Base-by-base conservation (phyloP, 2,797 vertebrate species). In the Alfaro cultratus region DNA sequence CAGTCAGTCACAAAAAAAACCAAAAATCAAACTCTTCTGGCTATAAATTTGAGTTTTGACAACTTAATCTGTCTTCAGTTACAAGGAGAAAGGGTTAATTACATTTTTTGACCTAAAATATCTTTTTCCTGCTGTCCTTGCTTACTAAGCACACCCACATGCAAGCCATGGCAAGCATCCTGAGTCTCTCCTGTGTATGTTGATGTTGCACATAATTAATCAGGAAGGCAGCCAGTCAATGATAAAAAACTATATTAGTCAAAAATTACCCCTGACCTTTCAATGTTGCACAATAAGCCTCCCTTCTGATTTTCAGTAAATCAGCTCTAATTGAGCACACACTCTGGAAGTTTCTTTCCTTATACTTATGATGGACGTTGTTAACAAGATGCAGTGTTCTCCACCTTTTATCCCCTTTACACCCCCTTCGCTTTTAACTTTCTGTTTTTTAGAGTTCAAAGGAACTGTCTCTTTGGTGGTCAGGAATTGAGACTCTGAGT, bases 191-290 rank as follows among this genome's bases (percentile, higher is more conserved):
- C 80, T 82, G 84, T 82, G 76, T 31, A 72, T 83, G 82, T 81
- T 80, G 77, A 78, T 80, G 79, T 76, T 70, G 10, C 76, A 86
- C 75, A 87, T 86, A 89, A 90, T 89, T 88, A 89, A 84, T 86
- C 83, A 85, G 76, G 13, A 72, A 86, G 87, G 83, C 81, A 75
- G 85, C 72, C 23, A 86, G 77, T 73, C 75, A 80, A 74, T 77
- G 72, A 89, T 82, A 85, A 83, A 82, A 73, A 87, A 87, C 76
- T 80, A 83, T 80, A 89, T 84, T 86, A 86, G 86, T 88, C 74
- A 86, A 88, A 92, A 92, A 93, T 93, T 74, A 88, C 80, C 84
- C 57, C 75, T 90, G 86, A 94, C 89, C 91, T 90, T 91, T 85
- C 73, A 67, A 68, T 29, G 84, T 75, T 6, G 39, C 84, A 86